Evolutionary conservation across 2,797 vertebrate genomes (phyloP), one percentile per base, ranked within the genome.

Genomic region (Pangasius larnaudii): DNA sequence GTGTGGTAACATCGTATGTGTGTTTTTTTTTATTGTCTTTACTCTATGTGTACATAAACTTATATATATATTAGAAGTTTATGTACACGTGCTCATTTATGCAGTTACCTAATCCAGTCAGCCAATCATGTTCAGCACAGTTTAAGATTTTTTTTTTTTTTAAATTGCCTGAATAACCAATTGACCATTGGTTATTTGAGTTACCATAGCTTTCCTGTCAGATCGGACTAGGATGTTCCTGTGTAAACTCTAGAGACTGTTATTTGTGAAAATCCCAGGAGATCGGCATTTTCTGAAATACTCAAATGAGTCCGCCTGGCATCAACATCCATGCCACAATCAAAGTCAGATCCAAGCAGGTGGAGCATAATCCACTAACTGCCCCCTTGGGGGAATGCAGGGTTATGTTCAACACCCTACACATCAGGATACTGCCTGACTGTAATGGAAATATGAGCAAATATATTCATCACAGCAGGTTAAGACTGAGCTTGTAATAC

Each of bases 301-400:
- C 46, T 33, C 14, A 78, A 53, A 78, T 53, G 39, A 46, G 11
- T 74, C 39, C 11, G 1, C 49, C 49, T 53, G 75, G 16, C 75
- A 78, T 78, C n/a, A 78, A 78, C 75, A 33, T 49, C 16, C 49
- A 56, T 53, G 14, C 75, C 75, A 56, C n/a, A 78, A 78, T 78
- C 49, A 58, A 79, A 79, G 51, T 58, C 53, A 13, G 77, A 78
- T 63, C 58, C 83, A 83, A 84, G 71, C 86, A 91, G 85, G 86
- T 88, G 89, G 85, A 86, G 85, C 87, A 88, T 84, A 89, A 89
- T 84, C 63, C 84, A 71, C 86, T 91, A 90, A 91, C 58, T 90
- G 58, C 79, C 51, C 89, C 86, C 84, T 65, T 86, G 89, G 87
- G 89, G 72, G 51, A 79, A 82, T 79, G 84, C 53, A 85, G 85